Evolutionary conservation across 1,140 invertebrate genomes (phyloP).

Genomic region (Cryptotermes secundus): DNA sequence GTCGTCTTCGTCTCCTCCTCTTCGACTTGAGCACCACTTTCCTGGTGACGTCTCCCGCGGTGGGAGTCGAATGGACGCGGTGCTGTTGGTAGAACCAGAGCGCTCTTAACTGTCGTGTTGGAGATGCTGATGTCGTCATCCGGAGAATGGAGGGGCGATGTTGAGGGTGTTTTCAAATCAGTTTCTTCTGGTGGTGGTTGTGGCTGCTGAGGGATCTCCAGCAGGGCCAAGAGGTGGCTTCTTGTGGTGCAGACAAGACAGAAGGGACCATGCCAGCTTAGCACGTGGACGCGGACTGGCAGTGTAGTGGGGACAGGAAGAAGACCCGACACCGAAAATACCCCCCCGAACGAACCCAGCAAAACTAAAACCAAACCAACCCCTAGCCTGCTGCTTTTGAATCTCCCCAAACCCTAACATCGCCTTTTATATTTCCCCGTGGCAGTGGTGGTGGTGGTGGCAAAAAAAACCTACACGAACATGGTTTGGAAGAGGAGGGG

Average conservation of each 20-base stretch:
- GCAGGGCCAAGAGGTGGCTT: background rate
- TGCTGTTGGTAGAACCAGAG: background rate
- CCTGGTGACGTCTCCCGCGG: background rate
- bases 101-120: background rate
- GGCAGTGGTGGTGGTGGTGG: background rate
- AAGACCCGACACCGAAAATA: background rate
- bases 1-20: background rate
- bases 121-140: constrained; percentile 29
- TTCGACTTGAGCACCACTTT: background rate
- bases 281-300: background rate
- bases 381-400: constrained; percentile 25
- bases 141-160: constrained; percentile 18
- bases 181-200: background rate
- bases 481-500: background rate
- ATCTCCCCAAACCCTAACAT: background rate
- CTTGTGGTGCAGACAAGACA: background rate
- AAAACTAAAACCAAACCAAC: constrained; percentile 34
- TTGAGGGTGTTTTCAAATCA: background rate
- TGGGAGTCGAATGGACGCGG: background rate
- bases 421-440: constrained; percentile 30
- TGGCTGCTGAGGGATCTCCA: background rate
- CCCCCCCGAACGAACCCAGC: constrained; percentile 32
- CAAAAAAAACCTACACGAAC: constrained; percentile 17
- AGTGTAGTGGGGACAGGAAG: background rate
- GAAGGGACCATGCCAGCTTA: background rate